Evolutionary conservation across 2,797 vertebrate species (phyloP), one percentile per base, ranked within the genome.

Genomic region (Lutjanus argentimaculatus): DNA sequence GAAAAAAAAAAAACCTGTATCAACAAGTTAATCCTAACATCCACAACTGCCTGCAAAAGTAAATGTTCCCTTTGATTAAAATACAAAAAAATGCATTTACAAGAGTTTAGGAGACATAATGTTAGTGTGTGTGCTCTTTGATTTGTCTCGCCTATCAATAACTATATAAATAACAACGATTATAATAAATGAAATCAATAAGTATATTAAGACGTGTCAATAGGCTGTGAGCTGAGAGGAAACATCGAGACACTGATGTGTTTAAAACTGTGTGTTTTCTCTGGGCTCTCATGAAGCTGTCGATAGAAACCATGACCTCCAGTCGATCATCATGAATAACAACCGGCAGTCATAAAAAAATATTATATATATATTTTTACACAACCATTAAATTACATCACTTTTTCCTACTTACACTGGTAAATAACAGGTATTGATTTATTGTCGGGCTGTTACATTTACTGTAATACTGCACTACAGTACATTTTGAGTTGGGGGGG

Each of bases 21-120:
- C 72, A 77, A 89, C 59, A 77, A 76, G 70, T 85, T 74, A 82
- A 86, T 71, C 62, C 62, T 36, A 7, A 51, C 25, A 71, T 72
- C 55, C 52, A 8, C 68, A 64, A 15, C 46, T 46, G 53, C 11
- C 76, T 52, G 62, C 55, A 40, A 72, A 64, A 1, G 66, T 19
- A 82, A 75, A 64, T 11, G 22, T 49, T 56, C 45, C 6, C 16
- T 49, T 21, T 57, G 15, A 62, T 68, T 61, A 63, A 25, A 36
- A 8, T 7, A 1, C 2, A 45, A 43, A 49, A 43, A 67, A 56
- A 68, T 12, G 48, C 68, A 75, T 2, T 30, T 0, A n/a, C n/a
- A 36, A 59, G n/a, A 9, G 49, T 19, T 51, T 78, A 36, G 52
- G 65, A 72, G 4, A 58, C 53, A 64, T 53, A 36, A 6, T n/a